Evolutionary conservation across 1,140 invertebrate genomes (phyloP).

Genomic region (Pararge aegeria): DNA sequence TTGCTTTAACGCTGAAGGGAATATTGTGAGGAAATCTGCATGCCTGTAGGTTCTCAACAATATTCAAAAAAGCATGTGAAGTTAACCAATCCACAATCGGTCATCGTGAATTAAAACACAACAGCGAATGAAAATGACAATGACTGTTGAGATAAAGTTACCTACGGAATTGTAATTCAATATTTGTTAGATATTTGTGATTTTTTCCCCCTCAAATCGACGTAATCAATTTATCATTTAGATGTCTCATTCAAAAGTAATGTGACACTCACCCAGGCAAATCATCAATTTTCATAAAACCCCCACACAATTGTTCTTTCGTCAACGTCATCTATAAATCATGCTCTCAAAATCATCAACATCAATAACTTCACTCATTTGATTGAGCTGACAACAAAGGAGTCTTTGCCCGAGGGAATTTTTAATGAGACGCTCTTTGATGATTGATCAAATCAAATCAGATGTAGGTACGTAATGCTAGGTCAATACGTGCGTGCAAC

Average conservation of each 20-base stretch:
- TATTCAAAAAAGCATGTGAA: too few species aligned
- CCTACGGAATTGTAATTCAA: not conserved
- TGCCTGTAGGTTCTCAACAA: too few species aligned
- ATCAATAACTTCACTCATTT: slow-evolving; percentile 30
- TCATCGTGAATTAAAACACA: too few species aligned
- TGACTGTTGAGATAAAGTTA: too few species aligned
- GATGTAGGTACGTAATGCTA: not conserved
- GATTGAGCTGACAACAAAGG: slow-evolving; percentile 29
- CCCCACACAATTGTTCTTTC: slow-evolving; percentile 33
- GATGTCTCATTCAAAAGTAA: slow-evolving; percentile 30
- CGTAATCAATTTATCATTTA: slow-evolving; percentile 23
- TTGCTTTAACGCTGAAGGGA: too few species aligned
- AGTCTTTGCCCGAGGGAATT: slow-evolving; percentile 3
- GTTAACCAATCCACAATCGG: too few species aligned
- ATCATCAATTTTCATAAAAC: slow-evolving; percentile 37
- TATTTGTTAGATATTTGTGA: not conserved
- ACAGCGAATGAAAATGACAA: too few species aligned
- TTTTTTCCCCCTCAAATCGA: slow-evolving; percentile 14
- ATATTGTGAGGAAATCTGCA: too few species aligned
- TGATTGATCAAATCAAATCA: not conserved
- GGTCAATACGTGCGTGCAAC: too few species aligned
- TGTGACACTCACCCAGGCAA: slow-evolving; percentile 17
- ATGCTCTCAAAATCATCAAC: slow-evolving; percentile 34
- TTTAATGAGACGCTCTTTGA: slow-evolving; percentile 3
- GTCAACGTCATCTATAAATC: slow-evolving; percentile 33